Percentiles rank a stretch among this genome's conserved stretches.
These are phyloP conservation scores for Rynchops niger DNA, from an alignment of 2,113 vertebrate genomes.

Conservation along the genomic window DNA sequence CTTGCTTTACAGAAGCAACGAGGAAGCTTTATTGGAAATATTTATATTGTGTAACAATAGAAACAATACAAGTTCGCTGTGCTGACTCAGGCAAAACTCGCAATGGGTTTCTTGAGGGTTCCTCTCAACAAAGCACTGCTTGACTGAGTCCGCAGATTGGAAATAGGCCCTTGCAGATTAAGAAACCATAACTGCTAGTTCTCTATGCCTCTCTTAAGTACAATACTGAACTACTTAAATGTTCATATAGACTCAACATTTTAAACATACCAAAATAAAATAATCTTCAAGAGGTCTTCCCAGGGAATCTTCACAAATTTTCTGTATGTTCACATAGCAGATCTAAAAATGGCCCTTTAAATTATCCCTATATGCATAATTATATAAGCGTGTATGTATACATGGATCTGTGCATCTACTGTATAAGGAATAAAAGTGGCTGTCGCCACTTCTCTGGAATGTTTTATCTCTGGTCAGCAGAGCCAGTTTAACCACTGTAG, in stretches of 20 bases:
- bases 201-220: not conserved
- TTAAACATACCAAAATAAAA: not conserved
- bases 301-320: not conserved
- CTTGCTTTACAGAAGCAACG: not conserved
- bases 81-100: conserved; percentile 3
- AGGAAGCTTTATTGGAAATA: not conserved
- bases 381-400: not conserved
- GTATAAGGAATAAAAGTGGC: not conserved
- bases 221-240: not conserved
- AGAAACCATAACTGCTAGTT: not conserved
- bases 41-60: not conserved
- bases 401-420: not conserved
- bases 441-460: not conserved
- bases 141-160: not conserved
- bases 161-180: conserved; percentile 30
- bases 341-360: not conserved
- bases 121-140: not conserved
- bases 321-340: not conserved
- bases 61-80: not conserved
- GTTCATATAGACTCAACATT: not conserved
- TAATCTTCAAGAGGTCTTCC: not conserved
- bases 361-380: not conserved
- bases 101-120: conserved; percentile 4
- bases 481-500: not conserved
- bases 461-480: not conserved